A percentile compares a stretch with the other conserved stretches of the same genome.
These are phyloP conservation scores for Phoxinus dragarum DNA, from an alignment of 2,797 vertebrate species.

Conservation along the genomic window DNA sequence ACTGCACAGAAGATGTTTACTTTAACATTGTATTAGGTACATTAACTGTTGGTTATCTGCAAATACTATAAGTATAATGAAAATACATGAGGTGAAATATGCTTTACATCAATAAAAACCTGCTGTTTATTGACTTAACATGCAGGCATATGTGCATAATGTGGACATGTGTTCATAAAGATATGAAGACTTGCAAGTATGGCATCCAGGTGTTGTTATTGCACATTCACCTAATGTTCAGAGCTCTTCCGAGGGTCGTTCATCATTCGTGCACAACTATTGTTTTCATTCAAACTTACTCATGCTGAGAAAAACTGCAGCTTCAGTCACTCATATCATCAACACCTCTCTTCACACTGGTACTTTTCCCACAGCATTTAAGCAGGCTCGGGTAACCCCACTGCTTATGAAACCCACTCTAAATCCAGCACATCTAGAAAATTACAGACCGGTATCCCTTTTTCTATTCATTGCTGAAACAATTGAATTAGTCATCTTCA, in stretches of 20 bases:
- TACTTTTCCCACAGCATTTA: too few species aligned
- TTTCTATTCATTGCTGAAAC: too few species aligned
- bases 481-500: too few species aligned
- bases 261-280: conserved; percentile 22
- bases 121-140: neutral
- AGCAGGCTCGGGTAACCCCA: too few species aligned
- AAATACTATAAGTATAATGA: neutral
- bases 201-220: conserved; percentile 33
- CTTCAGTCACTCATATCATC: conserved; percentile 45
- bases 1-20: neutral
- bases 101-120: neutral
- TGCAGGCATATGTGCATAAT: neutral
- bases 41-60: neutral
- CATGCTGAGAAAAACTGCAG: conserved; percentile 54
- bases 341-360: too few species aligned
- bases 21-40: neutral
- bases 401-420: too few species aligned
- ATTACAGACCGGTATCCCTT: too few species aligned
- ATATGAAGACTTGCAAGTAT: conserved; percentile 29
- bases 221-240: conserved; percentile 15
- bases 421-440: too few species aligned
- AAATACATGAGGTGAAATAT: neutral
- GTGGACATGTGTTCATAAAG: neutral
- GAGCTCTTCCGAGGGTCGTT: conserved; percentile 12
- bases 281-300: conserved; percentile 63